Conservation (phyloP, 2,113 vertebrate genomes). For the Toxostoma redivivum region DNA sequence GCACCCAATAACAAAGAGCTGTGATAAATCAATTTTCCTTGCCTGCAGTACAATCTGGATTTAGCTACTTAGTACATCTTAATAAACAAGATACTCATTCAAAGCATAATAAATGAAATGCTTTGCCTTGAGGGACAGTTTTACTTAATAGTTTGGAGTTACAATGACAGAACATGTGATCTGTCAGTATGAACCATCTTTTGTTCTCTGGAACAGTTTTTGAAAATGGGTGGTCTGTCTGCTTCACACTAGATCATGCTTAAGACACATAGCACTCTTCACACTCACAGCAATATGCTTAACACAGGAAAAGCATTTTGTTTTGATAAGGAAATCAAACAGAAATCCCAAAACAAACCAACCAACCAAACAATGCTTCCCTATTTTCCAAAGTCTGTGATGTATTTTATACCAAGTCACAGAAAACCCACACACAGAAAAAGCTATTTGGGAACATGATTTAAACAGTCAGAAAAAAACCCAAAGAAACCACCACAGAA, state of each 20-base stretch:
- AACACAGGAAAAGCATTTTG: neutral
- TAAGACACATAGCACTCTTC: neutral
- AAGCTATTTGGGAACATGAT: neutral
- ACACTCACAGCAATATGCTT: neutral
- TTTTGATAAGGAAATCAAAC: neutral
- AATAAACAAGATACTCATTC: slow-evolving; percentile 72
- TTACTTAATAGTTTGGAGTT: slow-evolving; percentile 62
- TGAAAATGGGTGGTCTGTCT: neutral
- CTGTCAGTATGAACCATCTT: slow-evolving; percentile 38
- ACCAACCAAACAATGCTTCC: neutral
- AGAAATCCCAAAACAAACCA: neutral
- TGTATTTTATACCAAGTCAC: neutral
- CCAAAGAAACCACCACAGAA: neutral
- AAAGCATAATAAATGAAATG: slow-evolving; percentile 75
- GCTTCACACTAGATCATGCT: neutral
- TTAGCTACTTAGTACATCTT: slow-evolving; percentile 65
- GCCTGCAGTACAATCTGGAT: slow-evolving; percentile 51
- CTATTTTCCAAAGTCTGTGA: neutral
- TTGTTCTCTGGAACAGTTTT: slow-evolving; percentile 30
- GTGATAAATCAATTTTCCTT: slow-evolving; percentile 64
- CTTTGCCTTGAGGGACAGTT: slow-evolving; percentile 72
- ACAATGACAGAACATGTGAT: slow-evolving; percentile 49
- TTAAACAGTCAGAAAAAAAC: neutral
- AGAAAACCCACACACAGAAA: neutral
- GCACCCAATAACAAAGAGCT: neutral